Percentiles rank a stretch among this genome's conserved stretches.
Evolutionary conservation across 2,888 invertebrate genomes (phyloP).

Genomic region (Sarcophaga rosellei): DNA sequence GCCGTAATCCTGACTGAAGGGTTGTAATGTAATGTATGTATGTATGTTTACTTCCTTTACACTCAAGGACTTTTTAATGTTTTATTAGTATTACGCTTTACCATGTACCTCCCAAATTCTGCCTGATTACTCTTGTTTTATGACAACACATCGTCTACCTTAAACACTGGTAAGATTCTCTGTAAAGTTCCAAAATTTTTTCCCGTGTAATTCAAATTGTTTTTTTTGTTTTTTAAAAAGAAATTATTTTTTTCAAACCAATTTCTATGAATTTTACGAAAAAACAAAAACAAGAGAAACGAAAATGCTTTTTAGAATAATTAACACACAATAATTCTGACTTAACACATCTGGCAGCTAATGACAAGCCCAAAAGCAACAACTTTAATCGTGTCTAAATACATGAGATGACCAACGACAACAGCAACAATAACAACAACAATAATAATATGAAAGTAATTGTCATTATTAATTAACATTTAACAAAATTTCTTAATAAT

Average conservation of each 20-base stretch:
- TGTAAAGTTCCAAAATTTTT: too few species aligned
- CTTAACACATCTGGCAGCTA: slow-evolving; percentile 48
- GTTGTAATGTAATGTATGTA: too few species aligned
- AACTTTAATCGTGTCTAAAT: background rate
- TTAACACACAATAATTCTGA: slow-evolving; percentile 52
- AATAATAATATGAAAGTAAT: slow-evolving; percentile 4
- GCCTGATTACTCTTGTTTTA: too few species aligned
- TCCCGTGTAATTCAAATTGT: too few species aligned
- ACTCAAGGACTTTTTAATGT: too few species aligned
- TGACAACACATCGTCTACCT: too few species aligned
- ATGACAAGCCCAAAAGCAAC: background rate
- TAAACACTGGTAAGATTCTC: too few species aligned
- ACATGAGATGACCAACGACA: background rate
- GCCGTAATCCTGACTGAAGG: too few species aligned
- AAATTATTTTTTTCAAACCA: background rate
- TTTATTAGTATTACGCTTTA: too few species aligned
- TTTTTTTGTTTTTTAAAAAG: too few species aligned
- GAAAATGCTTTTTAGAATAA: slow-evolving; percentile 16
- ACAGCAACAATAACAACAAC: background rate
- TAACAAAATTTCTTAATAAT: slow-evolving; percentile 41
- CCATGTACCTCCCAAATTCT: too few species aligned
- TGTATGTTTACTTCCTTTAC: too few species aligned
- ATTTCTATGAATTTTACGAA: background rate
- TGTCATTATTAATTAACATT: slow-evolving; percentile 52
- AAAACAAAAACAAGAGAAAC: background rate